Evolutionary conservation across 1,140 invertebrate genomes (phyloP), one percentile per base, ranked within the genome.

Genomic region (Belonocnema kinseyi): DNA sequence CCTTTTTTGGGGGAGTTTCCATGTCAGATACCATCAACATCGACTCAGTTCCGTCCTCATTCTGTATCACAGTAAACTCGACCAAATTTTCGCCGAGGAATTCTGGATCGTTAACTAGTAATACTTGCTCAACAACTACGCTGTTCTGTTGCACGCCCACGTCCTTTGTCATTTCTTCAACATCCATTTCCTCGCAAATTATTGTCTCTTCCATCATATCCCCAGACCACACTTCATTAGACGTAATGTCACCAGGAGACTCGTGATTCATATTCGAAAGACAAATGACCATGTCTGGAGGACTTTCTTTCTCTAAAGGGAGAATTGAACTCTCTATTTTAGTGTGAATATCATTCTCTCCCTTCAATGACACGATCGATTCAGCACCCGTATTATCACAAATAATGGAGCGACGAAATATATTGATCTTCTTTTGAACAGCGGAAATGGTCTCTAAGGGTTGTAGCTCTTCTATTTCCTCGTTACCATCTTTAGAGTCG

Each of bases 141-240:
- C 79, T 82, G 7, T 75, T 72, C 17, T 81, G 77, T 46, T 86
- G 77, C 17, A 75, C 53, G 50, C 17, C 50, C 66, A 17, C 72
- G 50, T 82, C 77, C 10, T 78, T 66, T 33, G 72, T 70, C 26
- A 85, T 80, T 26, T 72, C 83, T 75, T 89, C 87, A 1, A 90
- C 85, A 50, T 91, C 89, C 89, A 92, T 90, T 56, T 89, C 89
- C 72, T 91, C 89, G 46, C 89, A 91, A 51, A 91, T 89, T 72
- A 91, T 87, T 0, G 90, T 91, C 74, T 92, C 91, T 74, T 92
- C 90, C 70, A 89, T 87, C 7, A 91, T 84, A 46, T 88, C 86
- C 40, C 89, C 89, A 0, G 85, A 76, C 87, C 87, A 88, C 10
- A 81, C 74, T 53, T 87, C 79, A 8, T 74, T 71, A 12, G 85